Conservation (phyloP, 2,888 invertebrate genomes). For the Aleiodes leptofemur region DNA sequence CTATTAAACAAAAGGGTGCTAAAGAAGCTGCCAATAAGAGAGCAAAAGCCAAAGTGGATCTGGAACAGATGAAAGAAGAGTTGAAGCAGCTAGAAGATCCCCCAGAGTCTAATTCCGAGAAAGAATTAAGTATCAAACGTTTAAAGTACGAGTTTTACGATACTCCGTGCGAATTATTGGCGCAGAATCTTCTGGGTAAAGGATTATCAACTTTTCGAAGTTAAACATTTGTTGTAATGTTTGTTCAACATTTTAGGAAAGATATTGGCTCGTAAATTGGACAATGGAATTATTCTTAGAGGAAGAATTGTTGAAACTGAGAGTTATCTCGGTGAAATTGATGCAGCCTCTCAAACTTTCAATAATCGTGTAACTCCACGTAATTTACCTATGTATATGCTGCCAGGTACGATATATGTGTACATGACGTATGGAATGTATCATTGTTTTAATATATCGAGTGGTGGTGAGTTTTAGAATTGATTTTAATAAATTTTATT, state of each 20-base stretch:
- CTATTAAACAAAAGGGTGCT: background rate
- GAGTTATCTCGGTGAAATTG: constrained; percentile 81
- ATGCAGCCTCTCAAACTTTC: constrained; percentile 82
- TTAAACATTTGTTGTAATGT: background rate
- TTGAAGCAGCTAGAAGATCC: constrained; percentile 71
- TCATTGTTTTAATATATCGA: constrained; percentile 84
- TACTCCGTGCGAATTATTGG: constrained; percentile 76
- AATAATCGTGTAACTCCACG: constrained; percentile 78
- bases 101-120: constrained; percentile 66
- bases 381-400: constrained; percentile 85
- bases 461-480: constrained; percentile 75
- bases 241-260: constrained; percentile 75
- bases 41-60: constrained; percentile 57
- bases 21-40: constrained; percentile 52
- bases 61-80: constrained; percentile 64
- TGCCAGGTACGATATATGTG: constrained; percentile 83
- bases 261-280: constrained; percentile 78
- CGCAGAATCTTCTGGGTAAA: constrained; percentile 77
- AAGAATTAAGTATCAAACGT: constrained; percentile 62
- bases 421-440: constrained; percentile 87
- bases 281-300: constrained; percentile 77
- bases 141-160: constrained; percentile 73
- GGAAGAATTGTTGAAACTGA: constrained; percentile 86
- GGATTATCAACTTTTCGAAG: background rate
- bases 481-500: background rate